Evolutionary conservation across 2,797 vertebrate species (phyloP), one percentile per base, ranked within the genome.

Genomic region (Anolis apletophallus): DNA sequence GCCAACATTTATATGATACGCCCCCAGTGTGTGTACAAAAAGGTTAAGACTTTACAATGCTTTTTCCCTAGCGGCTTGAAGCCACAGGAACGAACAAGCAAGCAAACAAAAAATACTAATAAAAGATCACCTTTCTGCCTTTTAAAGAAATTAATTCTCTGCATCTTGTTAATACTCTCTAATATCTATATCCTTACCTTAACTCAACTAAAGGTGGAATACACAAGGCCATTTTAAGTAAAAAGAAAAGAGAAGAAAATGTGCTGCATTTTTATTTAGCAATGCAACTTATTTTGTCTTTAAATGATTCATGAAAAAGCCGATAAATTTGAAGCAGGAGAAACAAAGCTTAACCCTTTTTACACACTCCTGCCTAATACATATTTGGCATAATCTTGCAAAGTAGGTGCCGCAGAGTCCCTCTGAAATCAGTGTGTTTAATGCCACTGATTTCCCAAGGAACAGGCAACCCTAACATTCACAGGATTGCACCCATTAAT

Each of bases 1-100:
- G 97, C 96, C 96, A 95, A 97, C 96, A 94, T 95, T 96, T 95
- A 96, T 95, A 96, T 97, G 96, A 96, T 95, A 96, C 95, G 96
- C 95, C 96, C 96, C 97, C 96, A 96, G 96, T 97, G 94, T 95
- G 95, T 96, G 95, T 95, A 96, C 95, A 96, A 96, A 95, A 97
- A 97, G 96, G 95, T 96, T 95, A 97, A 96, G 95, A 95, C 96
- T 96, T 96, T 94, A 97, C 96, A 94, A 97, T 88, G 95, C 93
- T 96, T 95, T 94, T 59, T 77, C 94, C 93, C 95, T 88, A n/a
- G 83, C 91, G 94, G 94, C 94, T 95, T 90, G 95, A 95, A 97
- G 95, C 95, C 95, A 96, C 94, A 94, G 93, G 96, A 36, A 54
- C 67, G 76, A 87, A 82, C 73, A 57, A 69, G 50, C 61, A 72